Base-by-base conservation (phyloP, 2,113 vertebrate species). In the Ophiodon elongatus region DNA sequence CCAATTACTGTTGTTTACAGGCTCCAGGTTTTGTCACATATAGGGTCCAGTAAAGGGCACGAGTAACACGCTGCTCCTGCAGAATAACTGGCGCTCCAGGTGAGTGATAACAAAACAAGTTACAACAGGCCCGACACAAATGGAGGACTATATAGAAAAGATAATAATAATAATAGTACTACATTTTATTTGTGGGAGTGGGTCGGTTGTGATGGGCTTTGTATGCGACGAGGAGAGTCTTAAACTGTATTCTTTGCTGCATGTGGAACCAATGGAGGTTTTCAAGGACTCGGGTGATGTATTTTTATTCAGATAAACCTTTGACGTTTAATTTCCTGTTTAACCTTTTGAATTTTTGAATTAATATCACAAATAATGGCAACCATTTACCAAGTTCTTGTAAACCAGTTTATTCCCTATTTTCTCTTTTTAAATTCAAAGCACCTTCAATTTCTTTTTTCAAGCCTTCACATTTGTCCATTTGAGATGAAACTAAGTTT, bases 1-100 rank as follows among this genome's bases (percentile, higher is more conserved):
- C 91, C 86, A 94, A 93, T 94, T 93, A 92, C 70, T 59, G 65
- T 78, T 89, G 92, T 94, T 93, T 92, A 90, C 90, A 71, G 80
- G 65, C 85, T 69, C 43, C 70, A 76, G 66, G 88, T 82, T 79
- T 64, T 59, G 84, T 90, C 85, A 71, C 82, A 79, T 80, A 82
- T 23, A 43, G 43, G 25, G 62, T 72, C 79, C 78, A 79, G 73
- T 69, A 83, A 88, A 88, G 50, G 76, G 78, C 79, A 83, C 35
- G 75, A 83, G 65, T 62, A 80, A 83, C 70, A 33, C 73, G 33
- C 54, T 25, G 80, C 66, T 35, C 73, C 73, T 43, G 82, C 79
- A 68, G 66, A 88, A 82, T 60, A 35, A 4, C 62, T 21, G 10
- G 45, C 45, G n/a, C 52, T 56, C 43, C 8, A 45, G 74, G 67